These are phyloP conservation scores for Alectoris magna DNA, from an alignment of 2,797 vertebrate genomes.

Conservation along the genomic window DNA sequence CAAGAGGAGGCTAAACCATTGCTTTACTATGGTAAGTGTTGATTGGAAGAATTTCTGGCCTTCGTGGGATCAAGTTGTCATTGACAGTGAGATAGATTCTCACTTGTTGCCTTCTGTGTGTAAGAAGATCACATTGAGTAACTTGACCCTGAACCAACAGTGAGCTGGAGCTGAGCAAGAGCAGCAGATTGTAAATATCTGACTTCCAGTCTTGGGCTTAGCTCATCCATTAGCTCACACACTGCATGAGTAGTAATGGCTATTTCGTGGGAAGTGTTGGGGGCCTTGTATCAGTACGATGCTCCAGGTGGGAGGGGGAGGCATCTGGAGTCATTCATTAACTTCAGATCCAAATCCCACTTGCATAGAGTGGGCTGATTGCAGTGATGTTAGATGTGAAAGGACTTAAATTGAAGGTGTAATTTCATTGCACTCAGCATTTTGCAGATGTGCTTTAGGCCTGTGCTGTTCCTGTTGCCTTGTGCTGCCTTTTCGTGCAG, in stretches of 20 bases:
- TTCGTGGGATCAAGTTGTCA: not conserved
- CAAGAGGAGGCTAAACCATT: not conserved
- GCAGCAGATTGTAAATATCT: not conserved
- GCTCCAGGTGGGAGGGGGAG: not conserved
- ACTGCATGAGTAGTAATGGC: not conserved
- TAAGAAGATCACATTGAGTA: not conserved
- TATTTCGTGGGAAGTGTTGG: not conserved
- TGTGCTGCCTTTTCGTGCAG: not conserved
- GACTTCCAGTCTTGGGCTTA: not conserved
- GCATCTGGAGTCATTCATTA: not conserved
- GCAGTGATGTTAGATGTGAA: not conserved
- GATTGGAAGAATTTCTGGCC: not conserved
- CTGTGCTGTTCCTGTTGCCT: not conserved
- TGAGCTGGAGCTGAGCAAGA: not conserved
- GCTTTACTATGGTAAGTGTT: rapidly evolving
- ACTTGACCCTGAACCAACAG: not conserved
- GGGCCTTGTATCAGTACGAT: not conserved
- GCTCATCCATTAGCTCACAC: not conserved
- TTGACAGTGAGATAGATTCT: not conserved
- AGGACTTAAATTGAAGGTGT: not conserved
- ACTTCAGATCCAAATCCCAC: not conserved
- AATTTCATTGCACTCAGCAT: not conserved
- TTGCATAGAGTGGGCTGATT: not conserved
- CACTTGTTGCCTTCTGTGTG: not conserved
- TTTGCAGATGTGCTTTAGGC: not conserved